Evolutionary conservation across 2,888 invertebrate species (phyloP).

Genomic region (Eupithecia subfuscata): DNA sequence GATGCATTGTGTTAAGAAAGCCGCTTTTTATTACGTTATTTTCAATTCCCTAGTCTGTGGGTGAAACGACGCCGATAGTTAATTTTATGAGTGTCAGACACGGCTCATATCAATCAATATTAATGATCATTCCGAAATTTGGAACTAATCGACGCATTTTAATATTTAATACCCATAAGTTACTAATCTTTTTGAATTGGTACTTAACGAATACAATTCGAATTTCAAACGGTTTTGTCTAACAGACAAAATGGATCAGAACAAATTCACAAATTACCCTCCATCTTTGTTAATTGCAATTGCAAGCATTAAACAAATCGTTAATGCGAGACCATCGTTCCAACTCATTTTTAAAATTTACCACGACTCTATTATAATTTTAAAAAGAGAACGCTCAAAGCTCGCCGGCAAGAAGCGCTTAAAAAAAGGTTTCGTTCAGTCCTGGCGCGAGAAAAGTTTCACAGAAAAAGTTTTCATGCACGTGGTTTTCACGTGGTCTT

Average conservation of each 20-base stretch:
- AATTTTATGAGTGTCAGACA: constrained; percentile 77
- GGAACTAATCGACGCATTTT: constrained; percentile 78
- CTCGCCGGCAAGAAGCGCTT: constrained; percentile 14
- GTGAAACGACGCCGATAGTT: constrained; percentile 71
- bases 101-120: constrained; percentile 78
- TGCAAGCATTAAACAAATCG: constrained; percentile 32
- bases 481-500: constrained; percentile 81
- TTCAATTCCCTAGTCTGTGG: constrained; percentile 67
- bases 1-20: constrained; percentile 76
- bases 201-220: constrained; percentile 60
- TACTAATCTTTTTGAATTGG: constrained; percentile 59
- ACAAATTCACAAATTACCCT: constrained; percentile 51
- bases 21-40: constrained; percentile 67
- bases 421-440: constrained; percentile 39
- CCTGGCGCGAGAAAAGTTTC: constrained; percentile 62
- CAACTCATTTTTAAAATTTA: constrained; percentile 28
- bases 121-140: constrained; percentile 78
- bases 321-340: constrained; percentile 36
- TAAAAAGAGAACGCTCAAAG: constrained; percentile 42
- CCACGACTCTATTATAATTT: constrained; percentile 32
- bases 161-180: constrained; percentile 75
- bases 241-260: constrained; percentile 54
- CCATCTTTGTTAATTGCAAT: constrained; percentile 41
- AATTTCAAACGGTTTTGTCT: constrained; percentile 52
- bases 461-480: constrained; percentile 72